Conservation (phyloP, 2,888 invertebrate genomes). For the Ommatoiulus sabulosus region DNA sequence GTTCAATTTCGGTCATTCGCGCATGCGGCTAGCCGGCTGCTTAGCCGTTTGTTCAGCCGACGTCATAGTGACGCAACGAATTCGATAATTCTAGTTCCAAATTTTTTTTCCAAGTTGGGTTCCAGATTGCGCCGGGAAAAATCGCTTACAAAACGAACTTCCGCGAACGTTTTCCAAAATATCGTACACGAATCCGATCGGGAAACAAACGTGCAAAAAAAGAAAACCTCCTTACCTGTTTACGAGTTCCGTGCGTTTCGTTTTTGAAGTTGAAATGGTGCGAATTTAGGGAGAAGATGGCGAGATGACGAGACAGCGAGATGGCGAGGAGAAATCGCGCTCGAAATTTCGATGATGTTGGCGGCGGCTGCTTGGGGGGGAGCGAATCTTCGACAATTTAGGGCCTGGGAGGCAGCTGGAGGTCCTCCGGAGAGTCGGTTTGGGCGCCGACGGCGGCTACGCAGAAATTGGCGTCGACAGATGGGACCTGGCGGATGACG, state of each 20-base stretch:
- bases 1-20: no score
- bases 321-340: slow-evolving; percentile 19
- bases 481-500: not conserved
- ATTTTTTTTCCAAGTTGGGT: not conserved
- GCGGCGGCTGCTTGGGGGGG: not conserved
- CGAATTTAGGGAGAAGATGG: not conserved
- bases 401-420: slow-evolving; percentile 12
- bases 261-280: not conserved
- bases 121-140: not conserved
- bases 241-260: not conserved
- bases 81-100: not conserved
- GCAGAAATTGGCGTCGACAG: slow-evolving; percentile 19
- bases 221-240: not conserved
- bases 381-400: not conserved
- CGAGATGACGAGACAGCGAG: slow-evolving; percentile 10
- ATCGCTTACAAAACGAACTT: not conserved
- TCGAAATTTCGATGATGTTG: not conserved
- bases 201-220: not conserved
- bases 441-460: slow-evolving; percentile 41
- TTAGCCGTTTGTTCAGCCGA: not conserved
- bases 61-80: not conserved
- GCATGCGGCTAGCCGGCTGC: no score
- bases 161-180: not conserved
- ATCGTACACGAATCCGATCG: no score
- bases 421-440: slow-evolving; percentile 53